Base-by-base conservation (phyloP, 2,888 invertebrate genomes). In the Odontomyia ornata region DNA sequence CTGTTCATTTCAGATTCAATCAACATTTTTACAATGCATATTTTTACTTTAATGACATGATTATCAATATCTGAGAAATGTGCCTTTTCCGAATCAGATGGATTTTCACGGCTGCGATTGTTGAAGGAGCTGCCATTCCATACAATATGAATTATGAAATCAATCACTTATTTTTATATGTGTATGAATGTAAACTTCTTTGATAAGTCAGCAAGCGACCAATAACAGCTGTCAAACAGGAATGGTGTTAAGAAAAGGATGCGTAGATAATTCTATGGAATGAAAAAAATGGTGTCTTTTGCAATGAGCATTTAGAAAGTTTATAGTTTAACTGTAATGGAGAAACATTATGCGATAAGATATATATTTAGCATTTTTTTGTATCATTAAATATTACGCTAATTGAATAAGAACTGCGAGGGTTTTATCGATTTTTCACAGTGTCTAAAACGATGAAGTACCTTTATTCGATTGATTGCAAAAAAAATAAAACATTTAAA, bases 21-120 rank as follows among this genome's bases (percentile, higher is more conserved):
- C 21, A 60, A 23, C 57, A 60, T 7, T 21, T 60, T 60, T 23
- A 60, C 21, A 25, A 23, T 60, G 57, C 57, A 13, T 60, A 13
- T 60, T 67, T 36, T 43, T 67, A 43, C 18, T 67, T 43, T 67
- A 43, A 43, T 43, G 67, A n/a, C n/a, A 27, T 25, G 56, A 9
- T 56, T n/a, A 18, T 64, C 64, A 13, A 43, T 67, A 67, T 67
- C 36, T 43, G 67, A 67, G 43, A 18, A 43, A 21, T 43, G 67
- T 67, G 67, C 67, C 67, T 67, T 67, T 64, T 64, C 43, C 67
- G 5, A 60, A 60, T 60, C 57, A n/a, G n/a, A n/a, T n/a, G n/a
- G n/a, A n/a, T n/a, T n/a, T n/a, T n/a, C n/a, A n/a, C n/a, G n/a
- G n/a, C n/a, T n/a, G n/a, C n/a, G n/a, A n/a, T n/a, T n/a, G 25